phyloP scores from a whole-genome alignment of 2,888 invertebrate species.

The Blomia tropicalis region DNA sequence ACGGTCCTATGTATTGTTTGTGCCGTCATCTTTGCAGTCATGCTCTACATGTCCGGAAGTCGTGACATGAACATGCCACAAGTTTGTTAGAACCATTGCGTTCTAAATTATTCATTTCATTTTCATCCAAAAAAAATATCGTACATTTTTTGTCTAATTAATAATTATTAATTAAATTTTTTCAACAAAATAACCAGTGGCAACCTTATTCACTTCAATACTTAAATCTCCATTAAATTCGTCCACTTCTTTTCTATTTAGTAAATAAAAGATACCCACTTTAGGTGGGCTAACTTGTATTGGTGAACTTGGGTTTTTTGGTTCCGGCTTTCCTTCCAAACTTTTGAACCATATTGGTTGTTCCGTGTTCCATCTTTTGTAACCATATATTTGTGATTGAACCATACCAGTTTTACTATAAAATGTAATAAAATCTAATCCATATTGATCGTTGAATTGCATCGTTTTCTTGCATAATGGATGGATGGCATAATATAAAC shows the following conservation, averaged over 20 bases:
- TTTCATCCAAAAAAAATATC: no score
- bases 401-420: not conserved
- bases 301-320: no score
- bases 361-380: not conserved
- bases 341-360: not conserved
- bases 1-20: not conserved
- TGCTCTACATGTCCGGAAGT: conserved; percentile 1
- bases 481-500: not conserved
- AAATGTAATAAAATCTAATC: not conserved
- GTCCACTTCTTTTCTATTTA: no score
- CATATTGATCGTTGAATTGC: not conserved
- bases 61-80: conserved; percentile 5
- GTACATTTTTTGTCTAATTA: no score
- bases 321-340: not conserved
- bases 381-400: not conserved
- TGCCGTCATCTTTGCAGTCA: not conserved
- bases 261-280: not conserved
- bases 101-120: no score
- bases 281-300: not conserved
- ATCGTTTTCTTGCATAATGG: not conserved
- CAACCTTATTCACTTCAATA: no score
- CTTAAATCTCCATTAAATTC: no score
- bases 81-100: not conserved
- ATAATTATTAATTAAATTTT: no score
- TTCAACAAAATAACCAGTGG: no score